These are phyloP conservation scores for Cerceris rybyensis DNA, from an alignment of 2,888 invertebrate genomes.

Conservation along the genomic window DNA sequence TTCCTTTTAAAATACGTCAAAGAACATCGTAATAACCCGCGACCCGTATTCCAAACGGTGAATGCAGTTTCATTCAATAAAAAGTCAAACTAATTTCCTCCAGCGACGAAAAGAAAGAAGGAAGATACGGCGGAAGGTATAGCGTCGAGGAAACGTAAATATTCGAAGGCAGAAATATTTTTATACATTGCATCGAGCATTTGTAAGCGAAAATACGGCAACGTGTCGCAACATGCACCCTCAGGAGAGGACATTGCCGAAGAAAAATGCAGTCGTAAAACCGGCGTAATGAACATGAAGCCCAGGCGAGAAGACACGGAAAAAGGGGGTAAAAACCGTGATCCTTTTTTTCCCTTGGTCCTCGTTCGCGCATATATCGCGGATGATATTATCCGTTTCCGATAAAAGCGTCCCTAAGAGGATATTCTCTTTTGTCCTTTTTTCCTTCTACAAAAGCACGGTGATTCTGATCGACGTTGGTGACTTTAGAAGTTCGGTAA, in stretches of 20 bases:
- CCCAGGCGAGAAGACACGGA: conserved; percentile 28
- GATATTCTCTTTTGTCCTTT: conserved; percentile 32
- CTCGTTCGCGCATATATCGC: conserved; percentile 44
- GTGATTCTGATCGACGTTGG: conserved; percentile 1
- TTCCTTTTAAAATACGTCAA: no score
- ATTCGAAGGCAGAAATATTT: conserved; percentile 23
- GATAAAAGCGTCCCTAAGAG: conserved; percentile 62
- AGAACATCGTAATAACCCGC: no score
- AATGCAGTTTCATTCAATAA: background rate
- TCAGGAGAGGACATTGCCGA: conserved; percentile 17
- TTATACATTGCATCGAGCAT: conserved; percentile 30
- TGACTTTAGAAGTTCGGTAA: background rate
- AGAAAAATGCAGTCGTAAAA: conserved; percentile 60
- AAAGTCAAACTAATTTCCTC: background rate
- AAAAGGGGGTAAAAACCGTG: conserved; percentile 14
- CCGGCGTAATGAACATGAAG: conserved; percentile 57
- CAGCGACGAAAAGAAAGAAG: conserved; percentile 15
- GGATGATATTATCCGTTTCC: conserved; percentile 63
- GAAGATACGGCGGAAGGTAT: background rate
- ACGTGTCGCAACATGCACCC: conserved; percentile 20
- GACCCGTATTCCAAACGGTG: no score
- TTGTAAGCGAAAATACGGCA: conserved; percentile 46
- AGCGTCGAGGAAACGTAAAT: conserved; percentile 36
- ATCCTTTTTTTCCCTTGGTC: conserved; percentile 14
- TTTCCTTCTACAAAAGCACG: conserved; percentile 19